These are phyloP conservation scores for Hippocampus abdominalis DNA, from an alignment of 2,113 vertebrate genomes.

Conservation along the genomic window DNA sequence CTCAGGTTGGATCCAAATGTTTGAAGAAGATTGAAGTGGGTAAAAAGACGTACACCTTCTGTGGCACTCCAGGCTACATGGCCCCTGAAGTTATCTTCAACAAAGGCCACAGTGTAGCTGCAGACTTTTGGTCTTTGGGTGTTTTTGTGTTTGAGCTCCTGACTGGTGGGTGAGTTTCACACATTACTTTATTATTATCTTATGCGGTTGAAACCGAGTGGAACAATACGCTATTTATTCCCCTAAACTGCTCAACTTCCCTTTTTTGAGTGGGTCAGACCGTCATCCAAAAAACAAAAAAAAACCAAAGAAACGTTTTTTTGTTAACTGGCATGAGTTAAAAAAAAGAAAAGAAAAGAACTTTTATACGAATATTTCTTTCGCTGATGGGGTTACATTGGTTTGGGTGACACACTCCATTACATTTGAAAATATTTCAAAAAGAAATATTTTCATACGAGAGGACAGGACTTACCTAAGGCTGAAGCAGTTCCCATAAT, in stretches of 20 bases:
- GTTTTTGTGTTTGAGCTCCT: conserved; percentile 75
- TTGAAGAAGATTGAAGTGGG: conserved; percentile 65
- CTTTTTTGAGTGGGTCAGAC: not conserved
- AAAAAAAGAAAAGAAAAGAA: no score
- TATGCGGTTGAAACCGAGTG: not conserved
- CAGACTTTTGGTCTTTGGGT: conserved; percentile 75
- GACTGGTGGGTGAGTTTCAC: conserved; percentile 60
- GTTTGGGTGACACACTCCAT: no score
- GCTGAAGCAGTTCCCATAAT: no score
- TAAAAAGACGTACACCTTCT: conserved; percentile 76
- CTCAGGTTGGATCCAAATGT: conserved; percentile 70
- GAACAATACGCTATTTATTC: not conserved
- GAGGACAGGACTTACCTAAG: no score
- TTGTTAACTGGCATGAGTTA: no score
- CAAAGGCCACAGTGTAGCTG: conserved; percentile 62
- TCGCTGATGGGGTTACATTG: no score
- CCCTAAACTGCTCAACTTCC: not conserved
- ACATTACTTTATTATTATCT: not conserved
- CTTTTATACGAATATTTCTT: no score
- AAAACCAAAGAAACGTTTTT: no score
- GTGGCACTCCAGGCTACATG: conserved; percentile 71
- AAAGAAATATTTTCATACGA: no score
- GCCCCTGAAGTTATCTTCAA: conserved; percentile 73
- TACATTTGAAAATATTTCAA: no score
- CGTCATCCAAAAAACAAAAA: no score